Evolutionary conservation across 2,888 invertebrate genomes (phyloP), one percentile per base, ranked within the genome.

Genomic region (Drosophila leonis): DNA sequence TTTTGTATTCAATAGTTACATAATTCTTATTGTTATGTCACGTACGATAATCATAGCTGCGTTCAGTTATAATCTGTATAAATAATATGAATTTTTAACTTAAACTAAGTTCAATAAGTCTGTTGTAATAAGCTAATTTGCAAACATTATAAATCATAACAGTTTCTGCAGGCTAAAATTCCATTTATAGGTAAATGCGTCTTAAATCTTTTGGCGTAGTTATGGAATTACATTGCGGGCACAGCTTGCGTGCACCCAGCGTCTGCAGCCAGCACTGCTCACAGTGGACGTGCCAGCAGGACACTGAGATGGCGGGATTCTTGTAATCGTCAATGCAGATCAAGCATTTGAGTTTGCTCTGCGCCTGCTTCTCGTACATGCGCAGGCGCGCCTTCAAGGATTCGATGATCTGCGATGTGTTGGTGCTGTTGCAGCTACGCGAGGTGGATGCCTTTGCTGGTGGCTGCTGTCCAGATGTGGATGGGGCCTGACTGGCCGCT

Each of bases 241-340:
- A 98, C 10, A 98, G 95, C 91, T 98, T 98, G 94, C 98, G 97
- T 2, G 97, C 96, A 42, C 97, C 96, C 18, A 91, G 74, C 2
- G 96, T 95, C 63, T 95, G 95, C 0, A 96, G 92, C 96, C 96
- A 96, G 82, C 96, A 96, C 35, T 95, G 95, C 94, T 98, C 98
- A 90, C 98, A 98, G 92, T 98, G 97, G 0, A 98, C 98, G 93
- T 98, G 98, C 98, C 98, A 98, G 93, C 98, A 98, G 90, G 97
- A 97, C 70, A 98, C 96, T 1, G 98, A 98, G 60, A 98, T 97
- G 8, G 98, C 96, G 0, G 98, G 98, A 44, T 97, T 97, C 63
- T 95, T 94, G 92, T 97, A 97, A 35, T 95, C 94, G 60, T 97
- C 98, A 94, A 98, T 95, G 91, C 98, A 98, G 79, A 98, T 98